Evolutionary conservation across 2,888 invertebrate genomes (phyloP).

Genomic region (Myopa tessellatipennis): DNA sequence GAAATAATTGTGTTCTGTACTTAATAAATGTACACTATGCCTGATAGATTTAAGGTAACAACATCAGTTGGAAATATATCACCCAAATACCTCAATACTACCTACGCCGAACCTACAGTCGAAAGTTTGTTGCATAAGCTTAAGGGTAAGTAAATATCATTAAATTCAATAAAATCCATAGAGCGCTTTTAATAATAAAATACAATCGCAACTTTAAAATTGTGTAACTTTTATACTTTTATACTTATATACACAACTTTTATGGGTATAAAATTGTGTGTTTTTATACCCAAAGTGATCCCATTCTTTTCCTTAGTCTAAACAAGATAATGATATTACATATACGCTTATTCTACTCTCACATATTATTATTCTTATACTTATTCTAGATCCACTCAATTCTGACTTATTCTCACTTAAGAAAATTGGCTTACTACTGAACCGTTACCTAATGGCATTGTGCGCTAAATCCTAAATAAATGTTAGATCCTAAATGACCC

Average conservation of each 20-base stretch:
- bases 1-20: too few relatives aligned
- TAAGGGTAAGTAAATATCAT: constrained; percentile 53
- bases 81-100: constrained; percentile 58
- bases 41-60: constrained; percentile 66
- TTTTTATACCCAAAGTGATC: neutral
- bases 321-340: neutral
- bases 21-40: constrained; percentile 51
- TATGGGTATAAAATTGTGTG: too few relatives aligned
- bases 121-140: constrained; percentile 61
- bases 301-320: neutral
- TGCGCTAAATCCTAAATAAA: too few relatives aligned
- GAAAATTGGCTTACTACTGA: too few relatives aligned
- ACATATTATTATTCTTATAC: neutral
- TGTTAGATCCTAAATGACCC: too few relatives aligned
- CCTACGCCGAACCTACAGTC: constrained; percentile 62
- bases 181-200: neutral
- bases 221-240: too few relatives aligned
- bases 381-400: too few relatives aligned
- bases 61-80: constrained; percentile 61
- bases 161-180: neutral
- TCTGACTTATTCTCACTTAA: too few relatives aligned
- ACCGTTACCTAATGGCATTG: too few relatives aligned
- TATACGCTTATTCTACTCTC: neutral
- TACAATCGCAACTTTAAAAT: neutral
- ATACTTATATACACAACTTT: too few relatives aligned